A percentile compares a stretch with the other conserved stretches of the same genome.
Conservation (phyloP, 2,888 invertebrate species). For the Gryllus longicercus region DNA sequence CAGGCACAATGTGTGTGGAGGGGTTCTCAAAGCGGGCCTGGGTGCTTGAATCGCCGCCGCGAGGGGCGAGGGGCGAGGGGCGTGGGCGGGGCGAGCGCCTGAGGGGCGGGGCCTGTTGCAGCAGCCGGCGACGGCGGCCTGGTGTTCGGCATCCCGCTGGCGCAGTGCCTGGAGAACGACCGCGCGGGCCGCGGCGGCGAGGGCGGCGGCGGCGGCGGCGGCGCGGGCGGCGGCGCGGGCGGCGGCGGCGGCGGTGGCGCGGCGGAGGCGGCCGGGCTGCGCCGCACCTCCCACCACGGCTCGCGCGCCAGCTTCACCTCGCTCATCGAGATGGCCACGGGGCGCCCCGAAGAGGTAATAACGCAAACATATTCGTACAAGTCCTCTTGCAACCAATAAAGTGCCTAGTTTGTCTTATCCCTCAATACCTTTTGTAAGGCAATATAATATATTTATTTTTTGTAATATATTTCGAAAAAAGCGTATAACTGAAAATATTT, state of each 20-base stretch:
- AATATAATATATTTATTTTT: no score
- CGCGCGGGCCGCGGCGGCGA: slow-evolving; percentile 42
- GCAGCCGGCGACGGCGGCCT: slow-evolving; percentile 51
- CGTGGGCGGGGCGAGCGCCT: no score
- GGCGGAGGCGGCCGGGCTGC: slow-evolving; percentile 41
- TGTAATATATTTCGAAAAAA: no score
- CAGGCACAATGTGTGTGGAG: no score
- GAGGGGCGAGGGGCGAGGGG: no score
- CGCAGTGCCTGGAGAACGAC: slow-evolving; percentile 82
- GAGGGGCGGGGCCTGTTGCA: no score
- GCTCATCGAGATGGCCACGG: slow-evolving; percentile 54
- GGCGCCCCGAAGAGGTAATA: slow-evolving; percentile 57
- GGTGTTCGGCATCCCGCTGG: slow-evolving; percentile 81
- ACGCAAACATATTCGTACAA: slow-evolving; percentile 41
- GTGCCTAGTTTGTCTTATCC: not conserved
- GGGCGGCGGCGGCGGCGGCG: slow-evolving; percentile 24
- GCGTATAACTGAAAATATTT: no score
- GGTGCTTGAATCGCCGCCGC: no score
- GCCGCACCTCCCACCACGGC: slow-evolving; percentile 51
- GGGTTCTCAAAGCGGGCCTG: no score
- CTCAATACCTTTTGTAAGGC: no score
- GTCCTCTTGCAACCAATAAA: not conserved
- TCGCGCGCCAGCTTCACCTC: slow-evolving; percentile 74
- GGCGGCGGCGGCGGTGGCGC: slow-evolving; percentile 28
- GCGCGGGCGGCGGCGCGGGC: slow-evolving; percentile 34